Conservation (phyloP, 2,888 invertebrate species). For the Cryptocephalus primarius region DNA sequence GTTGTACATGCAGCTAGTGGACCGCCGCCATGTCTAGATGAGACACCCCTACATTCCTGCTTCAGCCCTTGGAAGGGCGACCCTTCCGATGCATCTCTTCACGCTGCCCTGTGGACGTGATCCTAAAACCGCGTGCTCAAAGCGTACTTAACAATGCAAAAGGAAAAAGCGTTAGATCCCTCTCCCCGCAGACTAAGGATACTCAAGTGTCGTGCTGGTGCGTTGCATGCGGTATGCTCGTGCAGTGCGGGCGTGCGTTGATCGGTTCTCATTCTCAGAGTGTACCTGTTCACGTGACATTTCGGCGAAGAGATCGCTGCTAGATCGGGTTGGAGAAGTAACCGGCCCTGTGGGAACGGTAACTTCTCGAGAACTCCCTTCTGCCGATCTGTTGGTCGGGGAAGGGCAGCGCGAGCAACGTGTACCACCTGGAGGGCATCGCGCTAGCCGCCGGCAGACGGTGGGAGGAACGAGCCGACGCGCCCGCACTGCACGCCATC, state of each 20-base stretch:
- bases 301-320: conserved; percentile 26
- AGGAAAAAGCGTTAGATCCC: no score
- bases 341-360: conserved; percentile 66
- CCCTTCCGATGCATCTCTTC: no score
- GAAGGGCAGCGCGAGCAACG: conserved; percentile 82
- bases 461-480: conserved; percentile 38
- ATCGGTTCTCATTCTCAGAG: conserved; percentile 1
- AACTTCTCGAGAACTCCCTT: conserved; percentile 62
- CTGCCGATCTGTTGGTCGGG: conserved; percentile 87
- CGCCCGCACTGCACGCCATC: conserved; percentile 32
- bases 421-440: conserved; percentile 79
- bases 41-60: no score
- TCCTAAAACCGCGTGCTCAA: no score
- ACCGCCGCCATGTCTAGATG: no score
- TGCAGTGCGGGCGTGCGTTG: conserved; percentile 25
- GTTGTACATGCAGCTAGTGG: no score
- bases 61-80: no score
- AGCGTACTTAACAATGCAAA: no score
- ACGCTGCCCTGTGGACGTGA: no score
- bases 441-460: conserved; percentile 41
- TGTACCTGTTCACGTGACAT: conserved; percentile 11
- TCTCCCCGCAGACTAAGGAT: no score
- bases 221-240: conserved; percentile 9
- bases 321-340: conserved; percentile 80
- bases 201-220: no score